Base-by-base conservation (phyloP, 2,113 vertebrate species). In the Chauna torquata region DNA sequence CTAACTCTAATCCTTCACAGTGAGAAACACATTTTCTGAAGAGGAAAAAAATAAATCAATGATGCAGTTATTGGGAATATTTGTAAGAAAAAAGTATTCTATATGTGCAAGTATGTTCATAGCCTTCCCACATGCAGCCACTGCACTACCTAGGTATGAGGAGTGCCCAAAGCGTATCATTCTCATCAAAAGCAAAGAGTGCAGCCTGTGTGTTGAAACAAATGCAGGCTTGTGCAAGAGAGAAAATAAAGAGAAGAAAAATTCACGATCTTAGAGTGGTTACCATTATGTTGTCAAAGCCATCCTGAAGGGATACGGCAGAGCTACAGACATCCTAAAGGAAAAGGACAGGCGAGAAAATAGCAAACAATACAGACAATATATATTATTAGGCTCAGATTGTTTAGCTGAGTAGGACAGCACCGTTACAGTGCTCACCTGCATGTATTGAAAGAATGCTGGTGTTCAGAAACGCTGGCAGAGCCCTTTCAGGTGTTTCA, bases 221-320 rank as follows among this genome's bases (percentile, higher is more conserved):
- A 72, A 92, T 30, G 84, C 54, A 57, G 58, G 75, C 81, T 62
- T 91, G 86, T 94, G 80, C 72, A 2, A 34, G 88, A 83, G 28
- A 17, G 82, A 82, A 85, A 82, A 30, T 61, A 54, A 88, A 78
- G 75, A 86, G 71, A 66, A 88, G 82, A 86, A 72, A 70, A 88
- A 86, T 38, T 66, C 24, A 91, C n/a, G 20, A 49, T 71, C 81
- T 94, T 85, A 74, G 86, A 92, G 88, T 32, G 65, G 96, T 97
- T 97, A 97, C 97, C 98, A 95, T 97, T 81, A 95, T 58, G 97
- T 92, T 97, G 97, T 97, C 97, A 98, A 95, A 98, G 97, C 96
- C 97, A 92, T 98, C 96, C 89, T 96, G 97, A 92, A 97, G 96
- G 94, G 95, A 70, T 40, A 96, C 94, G 38, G 96, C 97, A 92